A percentile compares a stretch with the other conserved stretches of the same genome.
phyloP scores from a whole-genome alignment of 2,888 invertebrate genomes.

The Tachina grossa region DNA sequence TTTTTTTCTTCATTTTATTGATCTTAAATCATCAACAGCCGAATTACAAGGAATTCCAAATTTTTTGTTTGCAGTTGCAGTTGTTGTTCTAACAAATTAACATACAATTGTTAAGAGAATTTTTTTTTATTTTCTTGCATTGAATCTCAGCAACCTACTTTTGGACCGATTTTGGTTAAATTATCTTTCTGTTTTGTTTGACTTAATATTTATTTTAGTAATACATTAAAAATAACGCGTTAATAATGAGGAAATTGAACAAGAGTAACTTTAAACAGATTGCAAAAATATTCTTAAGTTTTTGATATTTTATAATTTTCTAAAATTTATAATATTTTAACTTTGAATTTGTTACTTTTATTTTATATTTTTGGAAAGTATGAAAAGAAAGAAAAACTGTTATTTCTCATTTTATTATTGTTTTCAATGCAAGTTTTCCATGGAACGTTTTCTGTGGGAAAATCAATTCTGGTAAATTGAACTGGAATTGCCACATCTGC shows the following conservation, averaged over 20 bases:
- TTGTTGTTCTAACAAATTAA: slow-evolving; percentile 49
- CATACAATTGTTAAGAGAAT: slow-evolving; percentile 42
- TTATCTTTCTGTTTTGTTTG: neutral
- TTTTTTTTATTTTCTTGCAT: neutral
- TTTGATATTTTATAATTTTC: too few species aligned
- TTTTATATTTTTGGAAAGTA: too few species aligned
- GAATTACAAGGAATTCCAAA: slow-evolving; percentile 28
- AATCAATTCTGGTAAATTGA: too few species aligned
- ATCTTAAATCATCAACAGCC: neutral
- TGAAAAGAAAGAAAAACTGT: too few species aligned
- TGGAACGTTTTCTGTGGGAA: too few species aligned
- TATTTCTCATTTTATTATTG: too few species aligned
- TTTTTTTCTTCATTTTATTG: neutral
- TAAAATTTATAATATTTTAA: too few species aligned
- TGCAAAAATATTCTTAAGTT: too few species aligned
- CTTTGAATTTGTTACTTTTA: too few species aligned
- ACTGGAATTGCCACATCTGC: too few species aligned
- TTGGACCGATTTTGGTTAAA: neutral
- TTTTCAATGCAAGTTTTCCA: too few species aligned
- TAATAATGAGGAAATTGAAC: neutral
- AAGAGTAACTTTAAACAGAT: too few species aligned
- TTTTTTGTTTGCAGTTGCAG: neutral
- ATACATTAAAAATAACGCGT: slow-evolving; percentile 30
- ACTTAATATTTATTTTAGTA: slow-evolving; percentile 36
- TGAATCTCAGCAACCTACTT: neutral